phyloP scores from a whole-genome alignment of 2,113 vertebrate genomes.

The Alouatta palliata region DNA sequence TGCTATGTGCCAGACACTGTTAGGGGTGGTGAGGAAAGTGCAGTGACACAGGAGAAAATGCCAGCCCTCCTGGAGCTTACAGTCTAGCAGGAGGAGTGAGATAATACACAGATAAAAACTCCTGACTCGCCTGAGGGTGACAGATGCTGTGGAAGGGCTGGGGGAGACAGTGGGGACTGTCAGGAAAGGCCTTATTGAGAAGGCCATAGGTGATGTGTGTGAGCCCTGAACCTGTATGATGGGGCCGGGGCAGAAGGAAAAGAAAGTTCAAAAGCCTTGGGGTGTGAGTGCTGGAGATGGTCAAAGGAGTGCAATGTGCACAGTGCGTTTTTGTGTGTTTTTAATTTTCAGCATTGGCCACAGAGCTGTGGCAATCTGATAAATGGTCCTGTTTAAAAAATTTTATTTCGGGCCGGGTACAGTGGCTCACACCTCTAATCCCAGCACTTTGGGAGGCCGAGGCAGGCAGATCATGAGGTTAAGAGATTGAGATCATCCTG shows the following conservation, averaged over 20 bases:
- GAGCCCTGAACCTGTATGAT: not conserved
- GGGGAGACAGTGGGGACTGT: not conserved
- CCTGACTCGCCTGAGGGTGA: fast-evolving
- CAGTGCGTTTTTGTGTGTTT: not conserved
- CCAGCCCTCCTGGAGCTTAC: not conserved
- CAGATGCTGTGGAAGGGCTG: too few relatives aligned
- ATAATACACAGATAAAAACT: not conserved
- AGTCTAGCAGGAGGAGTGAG: not conserved
- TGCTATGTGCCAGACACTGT: not conserved
- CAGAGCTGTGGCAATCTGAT: not conserved
- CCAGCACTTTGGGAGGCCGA: too few relatives aligned
- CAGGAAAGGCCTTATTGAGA: not conserved
- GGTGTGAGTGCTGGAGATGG: fast-evolving
- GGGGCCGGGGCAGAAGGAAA: not conserved
- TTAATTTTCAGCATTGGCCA: not conserved
- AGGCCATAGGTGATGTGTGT: not conserved
- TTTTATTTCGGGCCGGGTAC: too few relatives aligned
- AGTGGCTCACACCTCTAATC: too few relatives aligned
- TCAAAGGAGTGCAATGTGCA: not conserved
- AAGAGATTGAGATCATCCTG: too few relatives aligned
- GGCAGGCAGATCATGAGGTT: too few relatives aligned
- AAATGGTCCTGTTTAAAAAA: not conserved
- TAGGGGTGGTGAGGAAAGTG: not conserved
- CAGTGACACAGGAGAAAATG: not conserved
- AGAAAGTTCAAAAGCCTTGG: not conserved